A percentile compares a stretch with the other conserved stretches of the same genome.
Evolutionary conservation across 2,888 invertebrate genomes (phyloP).

Genomic region (Dolichopus griseipennis): DNA sequence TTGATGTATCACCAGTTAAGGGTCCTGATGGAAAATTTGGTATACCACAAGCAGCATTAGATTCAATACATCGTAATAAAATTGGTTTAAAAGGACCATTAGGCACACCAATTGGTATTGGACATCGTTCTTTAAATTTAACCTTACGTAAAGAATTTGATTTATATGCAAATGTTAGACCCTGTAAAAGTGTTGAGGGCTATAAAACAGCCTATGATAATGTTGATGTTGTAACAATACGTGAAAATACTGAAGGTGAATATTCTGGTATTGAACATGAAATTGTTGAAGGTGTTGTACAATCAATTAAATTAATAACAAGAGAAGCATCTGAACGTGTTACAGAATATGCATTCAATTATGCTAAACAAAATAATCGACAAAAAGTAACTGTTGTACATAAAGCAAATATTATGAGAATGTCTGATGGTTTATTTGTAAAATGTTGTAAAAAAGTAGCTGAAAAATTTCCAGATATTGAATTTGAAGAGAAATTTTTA

Average conservation of each 20-base stretch:
- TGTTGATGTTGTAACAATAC: constrained; percentile 97
- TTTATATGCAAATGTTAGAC: constrained; percentile 94
- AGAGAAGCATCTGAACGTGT: constrained; percentile 93
- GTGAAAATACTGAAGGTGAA: constrained; percentile 99
- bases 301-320: constrained; percentile 98
- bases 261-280: constrained; percentile 99
- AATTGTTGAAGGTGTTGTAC: constrained; percentile 98
- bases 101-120: constrained; percentile 98
- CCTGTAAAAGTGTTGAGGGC: constrained; percentile 94
- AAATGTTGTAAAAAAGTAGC: constrained; percentile 93
- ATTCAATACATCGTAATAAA: constrained; percentile 92
- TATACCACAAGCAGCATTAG: constrained; percentile 93
- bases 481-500: constrained; percentile 95
- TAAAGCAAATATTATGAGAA: constrained; percentile 99
- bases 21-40: constrained; percentile 87
- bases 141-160: constrained; percentile 96
- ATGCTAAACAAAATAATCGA: constrained; percentile 82
- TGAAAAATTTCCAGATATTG: constrained; percentile 80
- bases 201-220: constrained; percentile 92
- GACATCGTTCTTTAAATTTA: constrained; percentile 95
- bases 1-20: constrained; percentile 93
- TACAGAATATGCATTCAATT: constrained; percentile 96
- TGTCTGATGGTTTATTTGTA: constrained; percentile 98
- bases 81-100: constrained; percentile 97
- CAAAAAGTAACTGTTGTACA: constrained; percentile 96